Evolutionary conservation across 1,140 invertebrate genomes (phyloP).

Genomic region (Steinernema feltiae): DNA sequence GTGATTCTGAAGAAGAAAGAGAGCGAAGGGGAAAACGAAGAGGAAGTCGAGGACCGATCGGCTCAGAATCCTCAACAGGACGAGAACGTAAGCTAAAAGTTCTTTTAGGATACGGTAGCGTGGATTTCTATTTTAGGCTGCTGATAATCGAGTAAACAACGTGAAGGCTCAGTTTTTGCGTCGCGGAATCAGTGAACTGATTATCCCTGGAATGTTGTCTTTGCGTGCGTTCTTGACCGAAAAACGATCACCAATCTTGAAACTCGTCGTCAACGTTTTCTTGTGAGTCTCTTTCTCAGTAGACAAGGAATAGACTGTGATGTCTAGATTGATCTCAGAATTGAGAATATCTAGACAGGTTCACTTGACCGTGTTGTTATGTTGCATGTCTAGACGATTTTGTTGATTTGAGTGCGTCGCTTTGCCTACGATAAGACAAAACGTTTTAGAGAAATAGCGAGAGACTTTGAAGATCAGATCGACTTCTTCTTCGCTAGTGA

Average conservation of each 20-base stretch:
- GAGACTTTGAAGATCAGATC: slow-evolving; percentile 23
- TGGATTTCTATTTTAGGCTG: background rate
- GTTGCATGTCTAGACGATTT: background rate
- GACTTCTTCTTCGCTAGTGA: slow-evolving; percentile 17
- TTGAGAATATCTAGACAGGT: too few relatives aligned
- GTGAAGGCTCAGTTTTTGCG: slow-evolving; percentile 18
- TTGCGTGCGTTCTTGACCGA: slow-evolving; percentile 19
- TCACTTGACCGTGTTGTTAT: too few relatives aligned
- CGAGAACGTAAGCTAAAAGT: background rate
- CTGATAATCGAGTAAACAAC: slow-evolving; percentile 5
- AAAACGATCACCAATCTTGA: slow-evolving; percentile 23
- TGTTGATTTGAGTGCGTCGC: background rate
- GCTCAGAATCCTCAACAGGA: background rate
- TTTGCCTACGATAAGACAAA: background rate
- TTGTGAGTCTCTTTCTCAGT: slow-evolving; percentile 16
- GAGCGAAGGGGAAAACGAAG: slow-evolving; percentile 14
- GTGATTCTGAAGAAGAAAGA: slow-evolving; percentile 24
- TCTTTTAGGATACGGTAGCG: background rate
- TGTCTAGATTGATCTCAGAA: too few relatives aligned
- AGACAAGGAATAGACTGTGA: too few relatives aligned
- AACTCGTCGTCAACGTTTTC: slow-evolving; percentile 16
- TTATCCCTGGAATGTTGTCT: slow-evolving; percentile 17
- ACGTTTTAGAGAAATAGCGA: slow-evolving; percentile 10
- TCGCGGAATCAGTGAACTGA: slow-evolving; percentile 12
- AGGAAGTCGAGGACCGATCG: slow-evolving; percentile 19